phyloP scores from a whole-genome alignment of 2,797 vertebrate species.

The Sebastes iracundus region DNA sequence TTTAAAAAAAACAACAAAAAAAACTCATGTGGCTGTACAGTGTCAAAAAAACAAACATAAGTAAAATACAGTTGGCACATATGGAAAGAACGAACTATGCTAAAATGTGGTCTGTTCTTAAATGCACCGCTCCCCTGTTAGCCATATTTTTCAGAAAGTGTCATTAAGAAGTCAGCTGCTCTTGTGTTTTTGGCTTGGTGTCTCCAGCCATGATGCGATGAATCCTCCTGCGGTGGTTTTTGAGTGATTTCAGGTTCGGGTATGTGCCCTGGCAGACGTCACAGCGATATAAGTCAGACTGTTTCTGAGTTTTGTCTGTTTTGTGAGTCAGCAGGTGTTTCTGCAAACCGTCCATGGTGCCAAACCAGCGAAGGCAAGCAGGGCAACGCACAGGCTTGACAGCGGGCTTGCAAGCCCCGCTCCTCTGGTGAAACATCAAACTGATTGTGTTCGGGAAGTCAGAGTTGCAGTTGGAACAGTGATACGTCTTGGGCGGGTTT shows the following conservation, averaged over 20 bases:
- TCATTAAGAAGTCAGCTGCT: slow-evolving; percentile 43
- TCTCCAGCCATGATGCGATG: slow-evolving; percentile 78
- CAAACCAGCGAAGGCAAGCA: slow-evolving; percentile 82
- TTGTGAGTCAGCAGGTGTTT: slow-evolving; percentile 81
- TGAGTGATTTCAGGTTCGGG: slow-evolving; percentile 77
- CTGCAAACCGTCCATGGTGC: slow-evolving; percentile 79
- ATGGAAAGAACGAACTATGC: not conserved
- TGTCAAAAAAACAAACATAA: not conserved
- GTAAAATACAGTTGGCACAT: slow-evolving; percentile 3
- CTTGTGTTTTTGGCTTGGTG: slow-evolving; percentile 29
- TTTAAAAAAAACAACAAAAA: not conserved
- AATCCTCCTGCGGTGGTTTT: slow-evolving; percentile 81
- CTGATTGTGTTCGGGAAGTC: slow-evolving; percentile 77
- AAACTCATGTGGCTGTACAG: slow-evolving; percentile 29
- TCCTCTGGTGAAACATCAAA: slow-evolving; percentile 81
- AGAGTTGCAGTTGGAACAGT: slow-evolving; percentile 78
- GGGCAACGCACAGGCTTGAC: slow-evolving; percentile 84
- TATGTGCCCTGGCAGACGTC: slow-evolving; percentile 80
- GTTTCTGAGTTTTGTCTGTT: slow-evolving; percentile 70
- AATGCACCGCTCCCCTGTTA: not conserved
- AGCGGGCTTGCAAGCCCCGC: slow-evolving; percentile 76
- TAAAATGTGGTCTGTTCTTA: not conserved
- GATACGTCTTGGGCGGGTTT: slow-evolving; percentile 58
- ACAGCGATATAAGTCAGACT: slow-evolving; percentile 72
- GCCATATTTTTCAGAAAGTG: not conserved